phyloP scores from a whole-genome alignment of 1,140 invertebrate species.

The Pemphigus obesinymphae region DNA sequence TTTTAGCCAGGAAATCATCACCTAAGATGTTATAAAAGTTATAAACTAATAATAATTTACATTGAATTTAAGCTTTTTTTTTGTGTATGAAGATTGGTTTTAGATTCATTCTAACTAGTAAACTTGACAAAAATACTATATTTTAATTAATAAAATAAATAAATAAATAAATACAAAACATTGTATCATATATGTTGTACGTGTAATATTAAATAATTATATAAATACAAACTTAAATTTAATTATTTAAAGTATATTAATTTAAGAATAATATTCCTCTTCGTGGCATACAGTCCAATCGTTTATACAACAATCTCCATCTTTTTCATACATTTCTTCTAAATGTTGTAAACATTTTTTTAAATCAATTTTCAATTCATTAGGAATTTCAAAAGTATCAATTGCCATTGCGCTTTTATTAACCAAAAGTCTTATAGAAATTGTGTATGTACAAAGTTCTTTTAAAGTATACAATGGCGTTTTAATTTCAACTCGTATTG shows the following conservation, averaged over 20 bases:
- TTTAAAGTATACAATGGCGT: constrained; percentile 24
- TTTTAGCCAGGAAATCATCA: too few species aligned
- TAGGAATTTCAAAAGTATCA: background rate
- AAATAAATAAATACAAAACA: background rate
- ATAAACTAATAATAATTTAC: too few species aligned
- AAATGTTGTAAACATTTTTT: background rate
- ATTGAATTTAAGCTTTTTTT: too few species aligned
- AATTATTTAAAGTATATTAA: background rate
- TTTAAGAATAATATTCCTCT: background rate
- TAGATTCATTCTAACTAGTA: too few species aligned
- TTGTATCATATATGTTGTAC: too few species aligned
- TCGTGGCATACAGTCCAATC: constrained; percentile 26
- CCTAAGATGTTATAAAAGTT: too few species aligned
- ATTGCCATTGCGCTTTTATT: background rate
- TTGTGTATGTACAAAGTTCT: constrained; percentile 12
- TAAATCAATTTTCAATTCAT: constrained; percentile 10
- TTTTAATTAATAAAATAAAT: background rate
- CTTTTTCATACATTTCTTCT: background rate
- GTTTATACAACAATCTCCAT: background rate
- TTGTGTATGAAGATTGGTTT: too few species aligned
- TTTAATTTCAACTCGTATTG: constrained; percentile 3
- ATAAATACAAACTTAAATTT: background rate
- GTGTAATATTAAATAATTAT: background rate
- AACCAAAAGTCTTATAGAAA: constrained; percentile 2
- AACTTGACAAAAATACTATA: too few species aligned